phyloP scores from a whole-genome alignment of 2,888 invertebrate species.

The Ptilodon capucinus region DNA sequence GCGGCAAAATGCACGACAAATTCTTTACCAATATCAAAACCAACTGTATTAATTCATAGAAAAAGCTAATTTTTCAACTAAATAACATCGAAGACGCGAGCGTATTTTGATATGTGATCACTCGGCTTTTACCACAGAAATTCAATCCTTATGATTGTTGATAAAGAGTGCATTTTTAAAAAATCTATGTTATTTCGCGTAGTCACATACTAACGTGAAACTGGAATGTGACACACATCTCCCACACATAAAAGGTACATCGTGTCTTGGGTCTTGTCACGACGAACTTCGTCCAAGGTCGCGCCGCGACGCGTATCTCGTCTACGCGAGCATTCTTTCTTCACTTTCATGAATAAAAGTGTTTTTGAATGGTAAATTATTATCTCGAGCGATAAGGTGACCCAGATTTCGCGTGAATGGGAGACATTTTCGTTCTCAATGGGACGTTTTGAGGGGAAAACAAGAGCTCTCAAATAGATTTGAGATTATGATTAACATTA shows the following conservation, averaged over 20 bases:
- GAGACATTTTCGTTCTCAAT: slow-evolving; percentile 4
- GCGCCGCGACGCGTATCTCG: slow-evolving; percentile 8
- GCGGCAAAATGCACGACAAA: no score
- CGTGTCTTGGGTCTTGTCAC: neutral
- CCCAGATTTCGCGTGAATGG: slow-evolving; percentile 8
- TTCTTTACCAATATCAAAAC: no score
- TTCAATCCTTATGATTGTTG: no score
- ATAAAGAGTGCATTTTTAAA: no score
- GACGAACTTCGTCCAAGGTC: slow-evolving; percentile 7
- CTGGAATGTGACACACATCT: no score
- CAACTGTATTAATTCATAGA: no score
- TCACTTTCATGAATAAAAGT: slow-evolving; percentile 32
- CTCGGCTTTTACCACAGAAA: no score
- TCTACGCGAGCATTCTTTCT: slow-evolving; percentile 20
- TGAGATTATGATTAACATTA: neutral
- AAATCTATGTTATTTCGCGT: no score
- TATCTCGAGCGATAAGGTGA: slow-evolving; percentile 20
- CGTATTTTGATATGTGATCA: no score
- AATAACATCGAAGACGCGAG: no score
- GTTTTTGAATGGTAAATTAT: slow-evolving; percentile 33
- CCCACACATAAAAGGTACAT: neutral
- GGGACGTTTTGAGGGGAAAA: neutral
- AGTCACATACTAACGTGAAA: no score
- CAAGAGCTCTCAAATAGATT: neutral
- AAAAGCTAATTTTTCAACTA: no score